Evolutionary conservation across 2,113 vertebrate species (phyloP), one percentile per base, ranked within the genome.

Genomic region (Pelvicachromis taeniatus): DNA sequence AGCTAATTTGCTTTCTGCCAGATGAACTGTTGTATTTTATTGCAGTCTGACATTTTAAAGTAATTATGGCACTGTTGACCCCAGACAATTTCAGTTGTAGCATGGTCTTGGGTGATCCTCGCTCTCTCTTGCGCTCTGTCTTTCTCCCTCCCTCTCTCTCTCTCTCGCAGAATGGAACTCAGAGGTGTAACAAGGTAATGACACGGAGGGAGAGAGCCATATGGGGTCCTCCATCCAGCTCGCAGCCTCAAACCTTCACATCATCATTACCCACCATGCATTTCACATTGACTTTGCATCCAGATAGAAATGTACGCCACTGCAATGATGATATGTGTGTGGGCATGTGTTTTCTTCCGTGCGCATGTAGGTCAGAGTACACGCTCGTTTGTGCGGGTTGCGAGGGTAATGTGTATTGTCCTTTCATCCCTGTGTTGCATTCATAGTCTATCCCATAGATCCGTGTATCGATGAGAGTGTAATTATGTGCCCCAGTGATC

Each of bases 1-100:
- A 99, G 98, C 99, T 99, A 99, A 99, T 99, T 99, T 99, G 99
- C 98, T 99, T 99, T 99, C 98, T 99, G 98, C 98, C 98, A 99
- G 99, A 99, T 99, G 99, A 99, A 99, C 99, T 99, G 99, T 99
- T 99, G 98, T 99, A 99, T 99, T 99, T 99, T 99, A 99, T 99
- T 99, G 99, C 99, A 97, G 97, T 97, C 98, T 99, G 99, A 99
- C 99, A 99, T 99, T 99, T 99, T 98, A 99, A 99, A 99, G 98
- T 99, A 99, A 99, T 99, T 99, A 99, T 97, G 96, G 98, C 97
- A 99, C 98, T 99, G 98, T 99, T 99, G 99, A 99, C 99, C 99
- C 98, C 98, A 98, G 98, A 98, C 98, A 97, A 97, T 99, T 99
- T 97, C 97, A 98, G 97, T 98, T 98, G 97, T 97, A 98, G 97